Evolutionary conservation across 2,888 invertebrate species (phyloP), one percentile per base, ranked within the genome.

Genomic region (Lasioglossum vierecki): DNA sequence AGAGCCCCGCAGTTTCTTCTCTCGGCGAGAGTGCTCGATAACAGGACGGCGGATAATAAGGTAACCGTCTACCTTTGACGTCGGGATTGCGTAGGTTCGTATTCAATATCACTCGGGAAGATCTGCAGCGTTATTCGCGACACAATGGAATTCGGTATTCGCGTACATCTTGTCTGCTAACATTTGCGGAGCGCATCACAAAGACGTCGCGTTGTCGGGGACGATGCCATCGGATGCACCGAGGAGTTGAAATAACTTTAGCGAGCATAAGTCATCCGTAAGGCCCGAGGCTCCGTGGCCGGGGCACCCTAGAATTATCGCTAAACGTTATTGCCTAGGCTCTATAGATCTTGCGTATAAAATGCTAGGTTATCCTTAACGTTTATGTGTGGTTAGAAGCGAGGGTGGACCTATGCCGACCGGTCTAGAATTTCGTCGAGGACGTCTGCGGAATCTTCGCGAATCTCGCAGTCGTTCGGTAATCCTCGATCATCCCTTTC

Each of bases 291-390:
- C 92, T 80, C 86, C 88, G 84, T 86, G 70, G 87, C 88, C 82
- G 85, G 88, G 88, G 86, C 92, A 95, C 94, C 94, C 94, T 95
- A 94, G 94, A 93, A 95, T 95, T 95, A 95, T 94, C 93, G 93
- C 92, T 95, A 95, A 95, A 94, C 94, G 94, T 93, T 95, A 95
- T 94, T 94, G 94, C 95, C 94, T 94, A 95, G 94, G 93, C 88
- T 93, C 94, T 91, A 94, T 95, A 94, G 95, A 95, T 95, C 94
- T 95, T 94, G 92, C 92, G 93, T 93, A 94, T 94, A 94, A 95
- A 95, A 95, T 95, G 90, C 93, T 94, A 94, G 94, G 94, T 94
- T 95, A 93, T 92, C 91, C 85, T 84, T 88, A 80, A 83, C 89
- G 87, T 85, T 91, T 89, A 86, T 88, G 82, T 88, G 82, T 79